A percentile compares a stretch with the other conserved stretches of the same genome.
phyloP scores from a whole-genome alignment of 2,797 vertebrate species.

The Coccyzus lansbergi region DNA sequence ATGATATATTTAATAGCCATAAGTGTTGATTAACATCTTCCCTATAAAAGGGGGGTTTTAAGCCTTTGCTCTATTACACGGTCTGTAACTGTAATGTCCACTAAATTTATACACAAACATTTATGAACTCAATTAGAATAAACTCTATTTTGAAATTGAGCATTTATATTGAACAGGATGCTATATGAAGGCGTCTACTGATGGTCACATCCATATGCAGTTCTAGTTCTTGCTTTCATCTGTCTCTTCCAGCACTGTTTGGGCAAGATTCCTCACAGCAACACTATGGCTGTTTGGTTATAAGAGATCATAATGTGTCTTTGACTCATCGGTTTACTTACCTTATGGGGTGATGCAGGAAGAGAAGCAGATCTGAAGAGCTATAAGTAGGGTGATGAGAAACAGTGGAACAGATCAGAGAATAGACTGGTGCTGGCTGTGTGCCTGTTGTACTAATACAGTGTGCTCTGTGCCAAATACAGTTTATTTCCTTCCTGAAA shows the following conservation, averaged over 20 bases:
- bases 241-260: not conserved
- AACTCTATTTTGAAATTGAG: not conserved
- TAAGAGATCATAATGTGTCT: not conserved
- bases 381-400: not conserved
- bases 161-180: no score
- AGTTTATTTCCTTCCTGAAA: slow-evolving; percentile 36
- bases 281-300: not conserved
- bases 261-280: not conserved
- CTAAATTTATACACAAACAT: not conserved
- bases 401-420: slow-evolving; percentile 30
- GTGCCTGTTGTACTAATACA: slow-evolving; percentile 13
- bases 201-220: not conserved
- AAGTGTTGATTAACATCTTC: not conserved
- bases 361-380: not conserved
- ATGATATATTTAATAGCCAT: fast-evolving
- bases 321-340: not conserved
- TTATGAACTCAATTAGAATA: not conserved
- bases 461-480: slow-evolving; percentile 11
- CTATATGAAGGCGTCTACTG: not conserved
- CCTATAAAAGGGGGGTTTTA: not conserved
- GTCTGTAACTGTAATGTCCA: not conserved
- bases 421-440: slow-evolving; percentile 24
- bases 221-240: not conserved
- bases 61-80: not conserved
- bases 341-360: not conserved